These are phyloP conservation scores for Rhinoderma darwinii DNA, from an alignment of 2,113 vertebrate genomes.

Conservation along the genomic window DNA sequence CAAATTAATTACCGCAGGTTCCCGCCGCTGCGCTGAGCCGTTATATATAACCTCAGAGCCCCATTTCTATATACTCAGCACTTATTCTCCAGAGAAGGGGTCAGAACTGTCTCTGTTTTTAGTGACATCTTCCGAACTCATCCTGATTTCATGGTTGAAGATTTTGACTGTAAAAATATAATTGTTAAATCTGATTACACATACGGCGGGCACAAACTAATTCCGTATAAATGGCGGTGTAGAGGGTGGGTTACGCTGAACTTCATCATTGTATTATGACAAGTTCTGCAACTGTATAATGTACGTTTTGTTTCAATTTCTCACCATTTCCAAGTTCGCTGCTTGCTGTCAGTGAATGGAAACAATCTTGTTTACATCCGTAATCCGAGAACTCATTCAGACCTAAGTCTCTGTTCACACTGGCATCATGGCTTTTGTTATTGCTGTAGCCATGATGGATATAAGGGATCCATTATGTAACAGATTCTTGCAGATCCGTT, in stretches of 20 bases:
- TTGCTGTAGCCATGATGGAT: background rate
- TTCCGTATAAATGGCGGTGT: no score
- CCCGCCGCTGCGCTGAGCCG: background rate
- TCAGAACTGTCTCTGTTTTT: background rate
- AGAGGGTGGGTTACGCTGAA: no score
- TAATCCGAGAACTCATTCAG: background rate
- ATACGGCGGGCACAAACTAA: no score
- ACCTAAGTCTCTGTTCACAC: background rate
- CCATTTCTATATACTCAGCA: background rate
- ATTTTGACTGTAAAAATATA: background rate
- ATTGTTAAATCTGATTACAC: no score
- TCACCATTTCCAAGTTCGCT: background rate
- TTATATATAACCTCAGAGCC: background rate
- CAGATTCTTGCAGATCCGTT: no score
- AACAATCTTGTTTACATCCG: no score
- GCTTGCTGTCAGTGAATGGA: background rate
- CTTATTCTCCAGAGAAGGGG: background rate
- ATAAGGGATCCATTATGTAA: background rate
- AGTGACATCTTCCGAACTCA: background rate
- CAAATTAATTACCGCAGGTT: no score
- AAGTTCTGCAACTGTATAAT: background rate
- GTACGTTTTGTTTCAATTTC: background rate
- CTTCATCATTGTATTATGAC: background rate
- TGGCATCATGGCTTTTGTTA: background rate
- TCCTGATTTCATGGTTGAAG: background rate